Evolutionary conservation across 1,140 invertebrate genomes (phyloP), one percentile per base, ranked within the genome.

Genomic region (Apis mellifera): DNA sequence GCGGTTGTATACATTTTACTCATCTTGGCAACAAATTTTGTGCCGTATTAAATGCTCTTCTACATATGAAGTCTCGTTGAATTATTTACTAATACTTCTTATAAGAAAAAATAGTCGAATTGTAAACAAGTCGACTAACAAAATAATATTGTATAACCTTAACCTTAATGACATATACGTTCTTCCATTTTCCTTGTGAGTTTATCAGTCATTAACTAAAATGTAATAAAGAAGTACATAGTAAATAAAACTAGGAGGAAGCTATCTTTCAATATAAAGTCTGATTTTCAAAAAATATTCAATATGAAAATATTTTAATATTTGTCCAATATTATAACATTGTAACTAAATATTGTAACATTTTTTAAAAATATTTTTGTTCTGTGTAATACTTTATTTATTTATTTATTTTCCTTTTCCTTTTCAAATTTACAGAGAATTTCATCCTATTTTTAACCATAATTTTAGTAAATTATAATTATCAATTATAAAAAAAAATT

Each of bases 1-100:
- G 96, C 96, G 52, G 97, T 97, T 17, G 97, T 97, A 94, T 97
- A 97, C 95, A 97, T 97, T 93, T 97, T 97, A 94, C 96, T 97
- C 96, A 97, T 97, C 52, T 82, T 90, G 79, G 80, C 64, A 71
- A 78, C 72, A 32, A 48, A 59, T 76, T 11, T 76, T 57, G 57
- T 82, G 52, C 59, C 42, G n/a, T 19, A 17, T 32, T 11, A 26
- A 21, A 54, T 52, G 65, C 32, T 23, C 17, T 23, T 70, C 66
- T 68, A 78, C 59, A 60, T 71, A 71, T 23, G 59, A 69, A 55
- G 71, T 68, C 19, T 50, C 21, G 23, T 68, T 7, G 2, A 12
- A 59, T 21, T 23, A 32, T 19, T 12, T 11, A 13, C 23, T 15
- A 17, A 52, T 54, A 48, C 26, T 50, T 66, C 54, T 81, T 64